A percentile compares a stretch with the other conserved stretches of the same genome.
phyloP scores from a whole-genome alignment of 2,888 invertebrate species.

The Malacosoma neustria region DNA sequence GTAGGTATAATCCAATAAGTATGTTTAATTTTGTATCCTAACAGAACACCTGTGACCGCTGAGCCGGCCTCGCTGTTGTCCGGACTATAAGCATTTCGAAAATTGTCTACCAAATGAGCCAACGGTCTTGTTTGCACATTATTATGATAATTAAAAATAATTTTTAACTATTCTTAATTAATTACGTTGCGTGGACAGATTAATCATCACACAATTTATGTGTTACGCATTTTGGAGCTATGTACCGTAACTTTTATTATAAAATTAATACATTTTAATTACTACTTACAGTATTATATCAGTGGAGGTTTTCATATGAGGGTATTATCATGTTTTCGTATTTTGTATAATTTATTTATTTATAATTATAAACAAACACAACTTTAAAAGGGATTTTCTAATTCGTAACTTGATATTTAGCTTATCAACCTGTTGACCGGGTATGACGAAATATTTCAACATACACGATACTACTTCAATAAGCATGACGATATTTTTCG shows the following conservation, averaged over 20 bases:
- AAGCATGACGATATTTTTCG: too few relatives aligned
- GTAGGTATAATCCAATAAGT: conserved; percentile 25
- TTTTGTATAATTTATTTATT: too few relatives aligned
- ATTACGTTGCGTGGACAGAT: not conserved
- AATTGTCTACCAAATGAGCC: conserved; percentile 2
- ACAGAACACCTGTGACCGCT: conserved; percentile 37
- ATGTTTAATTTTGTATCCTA: conserved; percentile 22
- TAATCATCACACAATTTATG: not conserved
- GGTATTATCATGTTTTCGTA: not conserved
- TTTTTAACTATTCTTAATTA: conserved; percentile 1
- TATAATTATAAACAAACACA: too few relatives aligned
- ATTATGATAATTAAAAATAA: not conserved
- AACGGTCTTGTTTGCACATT: conserved; percentile 6
- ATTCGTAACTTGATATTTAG: too few relatives aligned
- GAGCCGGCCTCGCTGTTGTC: conserved; percentile 22
- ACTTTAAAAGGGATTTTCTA: too few relatives aligned
- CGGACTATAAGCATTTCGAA: conserved; percentile 17
- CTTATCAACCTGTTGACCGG: too few relatives aligned
- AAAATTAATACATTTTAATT: not conserved
- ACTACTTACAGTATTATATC: not conserved
- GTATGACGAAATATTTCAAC: too few relatives aligned
- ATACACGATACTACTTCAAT: too few relatives aligned
- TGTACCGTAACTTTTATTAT: conserved; percentile 3
- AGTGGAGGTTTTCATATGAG: not conserved
- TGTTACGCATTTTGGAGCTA: not conserved